A percentile compares a stretch with the other conserved stretches of the same genome.
Conservation (phyloP, 2,888 invertebrate genomes). For the Coecobrya sp. region DNA sequence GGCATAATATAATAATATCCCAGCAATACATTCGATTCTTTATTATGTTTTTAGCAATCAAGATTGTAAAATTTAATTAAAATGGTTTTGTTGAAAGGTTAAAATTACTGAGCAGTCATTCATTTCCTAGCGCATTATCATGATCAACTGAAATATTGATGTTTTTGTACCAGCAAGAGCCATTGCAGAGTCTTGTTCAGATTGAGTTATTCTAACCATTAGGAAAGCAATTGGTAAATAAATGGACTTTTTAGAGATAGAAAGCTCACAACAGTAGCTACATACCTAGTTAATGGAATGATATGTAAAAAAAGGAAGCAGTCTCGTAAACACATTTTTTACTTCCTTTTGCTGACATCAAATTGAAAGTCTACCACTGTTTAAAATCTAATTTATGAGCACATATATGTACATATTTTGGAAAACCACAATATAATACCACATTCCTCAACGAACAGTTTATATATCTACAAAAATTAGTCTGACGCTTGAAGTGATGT, state of each 20-base stretch:
- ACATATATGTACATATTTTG: background rate
- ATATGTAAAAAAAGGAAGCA: conserved; percentile 3
- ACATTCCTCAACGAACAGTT: background rate
- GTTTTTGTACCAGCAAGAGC: background rate
- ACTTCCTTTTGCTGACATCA: conserved; percentile 29
- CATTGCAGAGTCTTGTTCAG: background rate
- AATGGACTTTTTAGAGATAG: conserved; percentile 39
- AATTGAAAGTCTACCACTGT: background rate
- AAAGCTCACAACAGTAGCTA: background rate
- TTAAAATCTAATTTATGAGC: background rate
- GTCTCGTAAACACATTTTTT: background rate
- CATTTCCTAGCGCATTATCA: conserved; percentile 46
- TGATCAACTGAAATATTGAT: conserved; percentile 25
- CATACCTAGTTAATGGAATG: too few species aligned
- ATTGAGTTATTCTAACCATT: conserved; percentile 64
- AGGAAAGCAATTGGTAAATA: conserved; percentile 52
- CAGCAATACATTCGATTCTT: background rate
- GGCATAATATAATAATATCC: too few species aligned
- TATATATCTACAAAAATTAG: background rate
- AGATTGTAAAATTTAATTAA: conserved; percentile 59
- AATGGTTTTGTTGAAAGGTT: conserved; percentile 79
- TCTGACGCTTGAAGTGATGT: conserved; percentile 13
- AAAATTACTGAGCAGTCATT: conserved; percentile 56
- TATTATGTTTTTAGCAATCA: background rate
- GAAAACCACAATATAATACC: background rate